Evolutionary conservation across 2,113 vertebrate species (phyloP).

Genomic region (Lamprotornis superbus): DNA sequence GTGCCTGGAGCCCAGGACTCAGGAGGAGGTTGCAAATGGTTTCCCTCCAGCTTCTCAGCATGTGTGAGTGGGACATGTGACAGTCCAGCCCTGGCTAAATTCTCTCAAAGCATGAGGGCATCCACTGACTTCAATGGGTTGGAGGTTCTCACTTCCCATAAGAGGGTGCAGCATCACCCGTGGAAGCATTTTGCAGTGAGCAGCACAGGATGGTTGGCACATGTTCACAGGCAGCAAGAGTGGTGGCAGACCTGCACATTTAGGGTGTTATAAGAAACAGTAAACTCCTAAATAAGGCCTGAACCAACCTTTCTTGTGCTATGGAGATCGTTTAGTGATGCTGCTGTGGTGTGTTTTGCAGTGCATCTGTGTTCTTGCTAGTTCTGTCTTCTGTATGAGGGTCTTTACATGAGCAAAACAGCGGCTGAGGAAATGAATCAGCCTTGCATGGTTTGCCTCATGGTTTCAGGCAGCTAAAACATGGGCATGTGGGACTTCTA

Average conservation of each 20-base stretch:
- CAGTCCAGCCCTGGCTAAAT: neutral
- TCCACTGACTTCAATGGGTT: neutral
- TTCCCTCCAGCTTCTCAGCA: neutral
- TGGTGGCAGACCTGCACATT: neutral
- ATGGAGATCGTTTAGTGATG: neutral
- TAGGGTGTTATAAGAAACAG: rapidly evolving
- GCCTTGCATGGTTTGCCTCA: rapidly evolving
- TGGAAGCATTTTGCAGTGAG: neutral
- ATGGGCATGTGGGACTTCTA: neutral
- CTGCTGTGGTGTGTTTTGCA: neutral
- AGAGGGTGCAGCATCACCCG: neutral
- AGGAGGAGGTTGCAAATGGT: neutral
- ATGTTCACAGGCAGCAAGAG: neutral
- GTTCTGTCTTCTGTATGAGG: neutral
- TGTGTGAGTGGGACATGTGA: neutral
- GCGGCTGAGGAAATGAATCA: neutral
- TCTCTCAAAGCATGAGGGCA: neutral
- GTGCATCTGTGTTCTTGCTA: neutral
- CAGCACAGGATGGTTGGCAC: neutral
- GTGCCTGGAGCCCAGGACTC: neutral
- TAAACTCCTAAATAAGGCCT: neutral
- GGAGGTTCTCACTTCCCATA: rapidly evolving
- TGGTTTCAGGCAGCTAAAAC: neutral
- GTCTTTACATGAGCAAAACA: neutral
- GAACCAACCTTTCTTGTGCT: neutral